Percentiles rank a stretch among this genome's conserved stretches.
phyloP scores from a whole-genome alignment of 2,888 invertebrate species.

The Tribolium freemani region DNA sequence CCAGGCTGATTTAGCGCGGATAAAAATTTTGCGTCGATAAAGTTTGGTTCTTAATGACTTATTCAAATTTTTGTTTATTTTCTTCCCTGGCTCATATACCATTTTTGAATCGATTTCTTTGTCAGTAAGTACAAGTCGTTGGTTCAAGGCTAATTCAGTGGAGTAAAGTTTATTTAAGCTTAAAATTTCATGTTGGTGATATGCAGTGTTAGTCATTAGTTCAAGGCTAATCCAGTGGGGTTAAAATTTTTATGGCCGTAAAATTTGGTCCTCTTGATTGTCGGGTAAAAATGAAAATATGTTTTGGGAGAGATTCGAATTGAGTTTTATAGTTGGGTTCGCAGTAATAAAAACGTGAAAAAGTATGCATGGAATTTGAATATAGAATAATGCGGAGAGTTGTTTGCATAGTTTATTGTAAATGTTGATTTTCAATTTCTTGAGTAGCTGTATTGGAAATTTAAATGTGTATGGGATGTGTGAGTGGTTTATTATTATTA shows the following conservation, averaged over 20 bases:
- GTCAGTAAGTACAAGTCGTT: too few species aligned
- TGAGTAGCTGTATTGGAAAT: slow-evolving; percentile 5
- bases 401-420: slow-evolving; percentile 10
- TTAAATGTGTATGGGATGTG: slow-evolving; percentile 4
- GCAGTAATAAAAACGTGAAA: background rate
- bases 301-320: slow-evolving; percentile 1
- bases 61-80: too few species aligned
- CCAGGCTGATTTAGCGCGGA: too few species aligned
- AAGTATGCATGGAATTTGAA: slow-evolving; percentile 11
- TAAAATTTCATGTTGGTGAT: too few species aligned
- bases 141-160: too few species aligned
- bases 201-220: too few species aligned
- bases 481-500: slow-evolving; percentile 33
- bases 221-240: too few species aligned
- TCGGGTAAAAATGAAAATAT: slow-evolving; percentile 14
- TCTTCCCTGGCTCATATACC: too few species aligned
- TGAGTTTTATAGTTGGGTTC: background rate
- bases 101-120: too few species aligned
- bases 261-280: background rate
- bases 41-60: background rate
- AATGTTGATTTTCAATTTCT: slow-evolving; percentile 10
- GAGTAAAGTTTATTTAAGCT: too few species aligned
- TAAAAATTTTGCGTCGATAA: too few species aligned
- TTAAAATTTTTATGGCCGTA: too few species aligned
- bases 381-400: slow-evolving; percentile 3